Evolutionary conservation across 2,113 vertebrate genomes (phyloP).

Genomic region (Nyctibius bracteatus): DNA sequence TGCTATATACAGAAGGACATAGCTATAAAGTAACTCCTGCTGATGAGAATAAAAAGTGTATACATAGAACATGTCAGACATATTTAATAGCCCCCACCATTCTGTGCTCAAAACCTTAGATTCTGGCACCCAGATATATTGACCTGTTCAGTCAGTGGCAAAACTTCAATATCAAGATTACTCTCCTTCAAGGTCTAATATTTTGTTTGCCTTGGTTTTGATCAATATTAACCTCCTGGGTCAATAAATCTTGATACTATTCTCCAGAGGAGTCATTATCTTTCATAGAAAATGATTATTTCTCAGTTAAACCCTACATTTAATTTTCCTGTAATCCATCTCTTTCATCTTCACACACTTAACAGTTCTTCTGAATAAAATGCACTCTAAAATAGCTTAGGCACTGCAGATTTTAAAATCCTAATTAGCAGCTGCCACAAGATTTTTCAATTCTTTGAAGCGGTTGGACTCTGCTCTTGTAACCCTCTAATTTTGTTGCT

Average conservation of each 20-base stretch:
- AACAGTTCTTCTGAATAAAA: not conserved
- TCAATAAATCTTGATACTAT: conserved; percentile 70
- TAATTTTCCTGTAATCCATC: conserved; percentile 69
- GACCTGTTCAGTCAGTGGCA: conserved; percentile 22
- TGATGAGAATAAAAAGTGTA: not conserved
- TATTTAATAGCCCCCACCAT: conserved; percentile 15
- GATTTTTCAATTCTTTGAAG: not conserved
- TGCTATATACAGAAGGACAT: not conserved
- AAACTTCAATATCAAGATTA: conserved; percentile 49
- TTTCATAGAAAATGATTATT: conserved; percentile 74
- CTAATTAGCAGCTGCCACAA: not conserved
- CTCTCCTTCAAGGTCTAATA: conserved; percentile 63
- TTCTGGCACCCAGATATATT: conserved; percentile 21
- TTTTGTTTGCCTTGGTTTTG: conserved; percentile 52
- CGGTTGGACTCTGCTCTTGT: not conserved
- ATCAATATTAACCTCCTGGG: conserved; percentile 58
- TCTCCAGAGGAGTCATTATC: conserved; percentile 70
- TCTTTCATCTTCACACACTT: conserved; percentile 6
- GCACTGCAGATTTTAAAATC: not conserved
- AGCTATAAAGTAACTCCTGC: not conserved
- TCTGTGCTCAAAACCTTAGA: not conserved
- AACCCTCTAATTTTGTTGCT: not conserved
- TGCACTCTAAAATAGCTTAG: not conserved
- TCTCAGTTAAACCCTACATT: conserved; percentile 67
- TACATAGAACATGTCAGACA: not conserved